phyloP scores from a whole-genome alignment of 1,140 invertebrate species.

The Lepidurus couesii region DNA sequence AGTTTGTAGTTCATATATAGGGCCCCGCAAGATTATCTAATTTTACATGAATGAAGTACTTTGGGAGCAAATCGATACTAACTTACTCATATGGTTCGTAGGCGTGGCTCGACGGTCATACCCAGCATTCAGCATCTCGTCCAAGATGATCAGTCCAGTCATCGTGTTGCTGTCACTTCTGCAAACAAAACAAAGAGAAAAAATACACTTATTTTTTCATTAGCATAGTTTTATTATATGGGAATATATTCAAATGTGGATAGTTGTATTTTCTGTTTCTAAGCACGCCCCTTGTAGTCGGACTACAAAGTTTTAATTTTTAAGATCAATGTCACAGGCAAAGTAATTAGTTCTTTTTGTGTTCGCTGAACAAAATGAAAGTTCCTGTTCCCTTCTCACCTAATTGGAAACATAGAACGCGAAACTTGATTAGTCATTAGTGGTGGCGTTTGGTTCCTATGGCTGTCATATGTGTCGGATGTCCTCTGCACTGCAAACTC shows the following conservation, averaged over 20 bases:
- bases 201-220: background rate
- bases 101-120: slow-evolving; percentile 49
- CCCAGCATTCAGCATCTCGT: slow-evolving; percentile 44
- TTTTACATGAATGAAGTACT: slow-evolving; percentile 31
- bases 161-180: slow-evolving; percentile 39
- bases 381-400: background rate
- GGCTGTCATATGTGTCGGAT: background rate
- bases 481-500: background rate
- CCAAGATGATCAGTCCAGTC: slow-evolving; percentile 46
- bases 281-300: background rate
- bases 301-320: background rate
- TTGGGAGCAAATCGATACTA: background rate
- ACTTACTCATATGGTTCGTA: slow-evolving; percentile 47
- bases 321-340: background rate
- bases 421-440: slow-evolving; percentile 22
- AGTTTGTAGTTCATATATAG: no score
- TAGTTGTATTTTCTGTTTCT: background rate
- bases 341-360: background rate
- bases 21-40: slow-evolving; percentile 44
- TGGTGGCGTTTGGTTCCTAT: background rate
- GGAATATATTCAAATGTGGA: background rate
- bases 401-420: slow-evolving; percentile 15
- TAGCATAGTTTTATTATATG: background rate
- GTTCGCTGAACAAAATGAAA: background rate
- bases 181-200: background rate